Percentiles rank a stretch among this genome's conserved stretches.
phyloP scores from a whole-genome alignment of 2,113 vertebrate species.

The Poicephalus gulielmi region DNA sequence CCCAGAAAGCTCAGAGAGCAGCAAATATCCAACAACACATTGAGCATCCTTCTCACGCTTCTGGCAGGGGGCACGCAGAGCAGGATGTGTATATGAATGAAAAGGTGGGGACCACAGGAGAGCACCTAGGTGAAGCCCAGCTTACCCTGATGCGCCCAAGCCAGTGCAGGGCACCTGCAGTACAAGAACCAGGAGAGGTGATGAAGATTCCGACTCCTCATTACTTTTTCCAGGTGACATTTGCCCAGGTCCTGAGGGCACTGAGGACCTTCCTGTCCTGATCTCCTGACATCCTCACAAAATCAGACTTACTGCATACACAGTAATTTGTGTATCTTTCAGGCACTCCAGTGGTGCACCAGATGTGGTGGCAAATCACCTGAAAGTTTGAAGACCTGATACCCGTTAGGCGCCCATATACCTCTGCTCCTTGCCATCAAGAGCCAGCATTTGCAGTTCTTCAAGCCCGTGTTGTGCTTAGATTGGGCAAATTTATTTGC shows the following conservation, averaged over 20 bases:
- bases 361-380: accelerated
- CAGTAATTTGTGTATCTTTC: background rate
- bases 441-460: background rate
- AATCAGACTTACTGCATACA: background rate
- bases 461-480: background rate
- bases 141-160: too few relatives aligned
- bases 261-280: background rate
- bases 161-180: background rate
- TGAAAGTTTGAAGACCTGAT: background rate
- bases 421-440: background rate
- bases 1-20: background rate
- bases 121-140: background rate
- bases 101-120: background rate
- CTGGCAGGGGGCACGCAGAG: background rate
- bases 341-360: background rate
- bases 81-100: accelerated
- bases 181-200: background rate
- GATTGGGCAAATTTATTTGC: background rate
- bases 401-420: accelerated
- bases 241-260: background rate
- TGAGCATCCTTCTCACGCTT: background rate
- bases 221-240: background rate
- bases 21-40: background rate
- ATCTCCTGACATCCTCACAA: background rate
- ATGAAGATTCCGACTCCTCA: background rate